Evolutionary conservation across 1,140 invertebrate species (phyloP), one percentile per base, ranked within the genome.

Genomic region (Thaumatotibia leucotreta): DNA sequence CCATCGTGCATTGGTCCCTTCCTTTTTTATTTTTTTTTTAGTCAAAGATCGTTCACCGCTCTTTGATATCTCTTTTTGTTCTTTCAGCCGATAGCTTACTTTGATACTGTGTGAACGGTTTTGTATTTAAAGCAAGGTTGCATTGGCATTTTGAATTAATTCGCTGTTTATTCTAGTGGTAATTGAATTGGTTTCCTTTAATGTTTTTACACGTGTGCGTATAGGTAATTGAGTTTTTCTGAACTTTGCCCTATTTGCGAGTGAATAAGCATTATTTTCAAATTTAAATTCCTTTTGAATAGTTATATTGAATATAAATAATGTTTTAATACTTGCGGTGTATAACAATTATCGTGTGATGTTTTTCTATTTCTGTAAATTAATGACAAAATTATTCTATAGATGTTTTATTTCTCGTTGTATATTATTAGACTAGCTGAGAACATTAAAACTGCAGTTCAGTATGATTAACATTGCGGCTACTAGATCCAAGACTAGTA

Each of bases 1-100:
- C 73, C 82, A 68, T 66, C 80, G 84, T 76, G 79, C 84, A 87
- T 88, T 88, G 87, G 85, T 35, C 80, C 83, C 77, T 76, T 84
- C 77, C 61, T 73, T 73, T 71, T 77, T 77, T 82, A 82, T 75
- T 80, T 73, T 77, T 75, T 72, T 70, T 79, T 74, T 75, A 78
- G 67, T 70, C 75, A 82, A 85, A 87, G 84, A 83, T 83, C 84
- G 81, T 86, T 88, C 80, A 83, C 80, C 77, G 71, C 73, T 70
- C 70, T 68, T 75, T 76, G 73, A 79, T 82, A 76, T 67, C 72
- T 70, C 71, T 68, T 61, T 68, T 64, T 61, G 39, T 58, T 58
- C 58, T 68, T 17, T 23, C 50, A 54, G 22, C 11, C 0, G 50
- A 54, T 54, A 39, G 3, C 33, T 39, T 9, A 54, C 23, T 58